A percentile compares a stretch with the other conserved stretches of the same genome.
Conservation (phyloP, 1,140 invertebrate species). For the Theocolax elegans region DNA sequence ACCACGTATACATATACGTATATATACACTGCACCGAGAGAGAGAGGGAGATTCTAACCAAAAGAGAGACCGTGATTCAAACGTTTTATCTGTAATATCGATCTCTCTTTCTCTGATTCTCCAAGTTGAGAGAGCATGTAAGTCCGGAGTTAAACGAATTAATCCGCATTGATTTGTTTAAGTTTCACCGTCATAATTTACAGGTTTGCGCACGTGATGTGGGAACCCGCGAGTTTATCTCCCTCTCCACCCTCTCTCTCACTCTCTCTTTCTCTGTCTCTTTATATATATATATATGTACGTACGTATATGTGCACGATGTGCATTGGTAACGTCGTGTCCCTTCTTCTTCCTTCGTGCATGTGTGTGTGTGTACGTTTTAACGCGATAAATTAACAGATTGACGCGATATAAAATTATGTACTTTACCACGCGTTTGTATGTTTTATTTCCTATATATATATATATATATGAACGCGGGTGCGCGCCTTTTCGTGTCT, state of each 20-base stretch:
- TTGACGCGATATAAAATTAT: conserved; percentile 52
- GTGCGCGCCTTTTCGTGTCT: no score
- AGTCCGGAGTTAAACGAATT: conserved; percentile 37
- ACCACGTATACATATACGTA: background rate
- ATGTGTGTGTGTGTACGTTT: conserved; percentile 41
- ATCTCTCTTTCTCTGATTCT: no score
- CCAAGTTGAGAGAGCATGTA: conserved; percentile 11
- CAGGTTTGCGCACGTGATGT: conserved; percentile 35
- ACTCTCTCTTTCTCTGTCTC: no score
- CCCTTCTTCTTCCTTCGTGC: no score
- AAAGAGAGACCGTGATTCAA: conserved; percentile 15
- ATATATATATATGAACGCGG: no score
- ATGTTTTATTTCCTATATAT: no score
- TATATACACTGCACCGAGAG: no score
- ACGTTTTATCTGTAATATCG: conserved; percentile 34
- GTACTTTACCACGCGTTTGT: no score
- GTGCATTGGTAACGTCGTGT: no score
- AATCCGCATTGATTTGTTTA: conserved; percentile 43
- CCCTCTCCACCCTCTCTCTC: conserved; percentile 23
- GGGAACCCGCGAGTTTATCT: conserved; percentile 33
- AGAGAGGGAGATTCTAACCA: no score
- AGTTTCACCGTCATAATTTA: conserved; percentile 38
- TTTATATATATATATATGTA: no score
- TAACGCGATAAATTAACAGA: conserved; percentile 50
- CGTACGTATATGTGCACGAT: no score